Evolutionary conservation across 2,888 invertebrate genomes (phyloP).

Genomic region (Tachina fera): DNA sequence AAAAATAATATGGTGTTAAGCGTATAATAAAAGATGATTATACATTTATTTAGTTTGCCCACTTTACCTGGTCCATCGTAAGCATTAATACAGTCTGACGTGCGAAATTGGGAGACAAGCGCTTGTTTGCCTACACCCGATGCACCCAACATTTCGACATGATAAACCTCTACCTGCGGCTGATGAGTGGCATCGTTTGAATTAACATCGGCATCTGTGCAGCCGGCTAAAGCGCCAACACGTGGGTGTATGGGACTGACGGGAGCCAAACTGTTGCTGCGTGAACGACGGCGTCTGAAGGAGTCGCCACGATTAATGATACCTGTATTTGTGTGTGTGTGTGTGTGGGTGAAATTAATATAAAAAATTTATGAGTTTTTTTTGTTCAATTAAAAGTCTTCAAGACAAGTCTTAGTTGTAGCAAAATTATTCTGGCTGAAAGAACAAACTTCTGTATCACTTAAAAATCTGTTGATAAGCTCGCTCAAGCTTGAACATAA

Average conservation of each 20-base stretch:
- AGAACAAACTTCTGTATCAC: neutral
- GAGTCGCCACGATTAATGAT: conserved; percentile 97
- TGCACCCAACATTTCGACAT: conserved; percentile 91
- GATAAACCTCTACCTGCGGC: conserved; percentile 85
- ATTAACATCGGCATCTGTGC: conserved; percentile 74
- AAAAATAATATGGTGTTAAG: too few relatives aligned
- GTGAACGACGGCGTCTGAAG: conserved; percentile 91
- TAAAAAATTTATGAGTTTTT: neutral
- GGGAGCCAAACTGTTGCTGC: conserved; percentile 92
- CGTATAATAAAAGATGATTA: neutral
- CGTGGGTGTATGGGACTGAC: conserved; percentile 84
- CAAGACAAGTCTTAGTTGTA: neutral
- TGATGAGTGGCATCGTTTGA: conserved; percentile 83
- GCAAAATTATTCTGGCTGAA: neutral
- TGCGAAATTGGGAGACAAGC: conserved; percentile 94
- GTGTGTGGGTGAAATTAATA: neutral
- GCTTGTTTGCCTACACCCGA: conserved; percentile 93
- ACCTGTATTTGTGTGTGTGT: conserved; percentile 84
- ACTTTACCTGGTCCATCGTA: conserved; percentile 92
- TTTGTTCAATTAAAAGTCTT: conserved; percentile 2
- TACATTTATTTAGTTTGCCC: conserved; percentile 31
- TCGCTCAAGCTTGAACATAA: neutral
- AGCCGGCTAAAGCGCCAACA: conserved; percentile 74
- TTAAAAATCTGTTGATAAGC: neutral
- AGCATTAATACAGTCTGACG: conserved; percentile 96